Conservation (phyloP, 37 sponge, comb jelly and placozoan genomes). For the Ianthella basta region DNA sequence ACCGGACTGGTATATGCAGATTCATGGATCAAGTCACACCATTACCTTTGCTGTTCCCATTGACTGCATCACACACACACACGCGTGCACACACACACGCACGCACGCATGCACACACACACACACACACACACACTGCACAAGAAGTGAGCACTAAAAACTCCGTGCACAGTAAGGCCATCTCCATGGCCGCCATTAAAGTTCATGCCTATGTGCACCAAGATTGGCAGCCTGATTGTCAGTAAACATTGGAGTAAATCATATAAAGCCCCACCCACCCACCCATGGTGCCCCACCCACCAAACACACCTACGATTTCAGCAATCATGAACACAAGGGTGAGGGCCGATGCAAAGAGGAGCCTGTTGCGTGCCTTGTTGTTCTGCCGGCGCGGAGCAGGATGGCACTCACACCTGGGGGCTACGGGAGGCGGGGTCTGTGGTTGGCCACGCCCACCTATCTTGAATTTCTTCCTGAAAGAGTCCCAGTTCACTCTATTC, state of each 20-base stretch:
- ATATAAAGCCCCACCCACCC: too few species aligned
- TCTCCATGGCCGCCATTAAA: too few species aligned
- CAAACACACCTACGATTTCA: slow-evolving; percentile 85
- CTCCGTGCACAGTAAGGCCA: too few species aligned
- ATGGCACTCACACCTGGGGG: slow-evolving; percentile 18
- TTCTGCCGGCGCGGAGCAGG: slow-evolving; percentile 2
- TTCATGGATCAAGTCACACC: too few species aligned
- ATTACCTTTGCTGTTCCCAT: neutral
- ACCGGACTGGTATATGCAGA: too few species aligned
- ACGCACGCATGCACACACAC: slow-evolving; percentile 4
- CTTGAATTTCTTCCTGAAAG: neutral
- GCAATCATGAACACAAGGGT: slow-evolving; percentile 87
- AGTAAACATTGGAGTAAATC: too few species aligned
- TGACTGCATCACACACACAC: slow-evolving; percentile 1
- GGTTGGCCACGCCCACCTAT: neutral
- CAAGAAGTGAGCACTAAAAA: too few species aligned
- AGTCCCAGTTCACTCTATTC: neutral
- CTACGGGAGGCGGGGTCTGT: neutral
- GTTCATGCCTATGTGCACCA: too few species aligned
- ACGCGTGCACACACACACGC: slow-evolving; percentile 26
- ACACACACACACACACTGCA: too few species aligned
- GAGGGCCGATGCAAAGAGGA: slow-evolving; percentile 73
- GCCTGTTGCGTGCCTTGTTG: slow-evolving; percentile 79
- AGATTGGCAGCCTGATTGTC: too few species aligned
- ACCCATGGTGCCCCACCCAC: neutral